phyloP scores from a whole-genome alignment of 2,113 vertebrate genomes.

The Terrapene triunguis region DNA sequence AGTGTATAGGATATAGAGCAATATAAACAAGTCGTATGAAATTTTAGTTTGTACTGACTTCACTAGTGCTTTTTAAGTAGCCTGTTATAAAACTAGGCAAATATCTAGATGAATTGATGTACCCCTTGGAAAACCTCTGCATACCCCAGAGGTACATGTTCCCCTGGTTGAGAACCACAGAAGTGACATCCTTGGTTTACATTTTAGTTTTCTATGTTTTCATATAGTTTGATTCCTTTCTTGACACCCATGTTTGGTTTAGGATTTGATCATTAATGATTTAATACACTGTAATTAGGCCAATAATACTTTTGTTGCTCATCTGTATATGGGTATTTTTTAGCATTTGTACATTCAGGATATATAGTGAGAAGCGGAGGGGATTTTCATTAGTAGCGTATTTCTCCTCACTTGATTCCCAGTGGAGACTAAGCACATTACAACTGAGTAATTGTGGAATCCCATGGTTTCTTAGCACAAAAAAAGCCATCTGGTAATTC shows the following conservation, averaged over 20 bases:
- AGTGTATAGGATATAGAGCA: too few relatives aligned
- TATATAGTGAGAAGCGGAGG: background rate
- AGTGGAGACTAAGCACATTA: background rate
- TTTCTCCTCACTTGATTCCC: background rate
- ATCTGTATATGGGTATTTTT: background rate
- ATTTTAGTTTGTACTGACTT: too few relatives aligned
- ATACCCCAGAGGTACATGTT: too few relatives aligned
- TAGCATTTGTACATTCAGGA: background rate
- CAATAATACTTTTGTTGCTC: background rate
- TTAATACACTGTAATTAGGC: background rate
- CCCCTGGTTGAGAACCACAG: too few relatives aligned
- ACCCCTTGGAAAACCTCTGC: too few relatives aligned
- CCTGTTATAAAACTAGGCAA: too few relatives aligned
- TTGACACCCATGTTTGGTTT: background rate
- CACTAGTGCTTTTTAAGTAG: too few relatives aligned
- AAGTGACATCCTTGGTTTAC: background rate
- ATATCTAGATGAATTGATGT: too few relatives aligned
- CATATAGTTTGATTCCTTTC: background rate
- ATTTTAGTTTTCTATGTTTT: background rate
- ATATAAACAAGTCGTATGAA: too few relatives aligned
- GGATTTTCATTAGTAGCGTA: background rate
- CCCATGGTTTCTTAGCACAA: background rate
- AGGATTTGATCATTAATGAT: background rate
- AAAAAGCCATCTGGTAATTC: background rate
- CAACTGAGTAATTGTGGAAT: background rate